Evolutionary conservation across 2,888 invertebrate genomes (phyloP).

Genomic region (Pharmacophagus antenor): DNA sequence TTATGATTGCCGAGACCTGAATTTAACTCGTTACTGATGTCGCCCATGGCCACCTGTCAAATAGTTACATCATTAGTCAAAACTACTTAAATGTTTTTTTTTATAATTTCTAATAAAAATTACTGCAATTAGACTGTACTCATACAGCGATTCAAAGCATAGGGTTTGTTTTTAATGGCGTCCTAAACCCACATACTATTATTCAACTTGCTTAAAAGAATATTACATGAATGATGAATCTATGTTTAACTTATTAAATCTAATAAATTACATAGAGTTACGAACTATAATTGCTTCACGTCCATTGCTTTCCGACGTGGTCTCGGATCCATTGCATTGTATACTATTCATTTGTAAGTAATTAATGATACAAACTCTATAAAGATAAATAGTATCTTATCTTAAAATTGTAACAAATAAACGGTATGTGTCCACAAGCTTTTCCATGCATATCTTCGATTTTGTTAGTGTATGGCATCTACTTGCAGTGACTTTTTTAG

Average conservation of each 20-base stretch:
- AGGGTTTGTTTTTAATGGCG: conserved; percentile 37
- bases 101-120: conserved; percentile 32
- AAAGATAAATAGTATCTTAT: conserved; percentile 11
- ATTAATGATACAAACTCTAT: conserved; percentile 9
- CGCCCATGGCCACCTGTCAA: conserved; percentile 84
- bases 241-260: conserved; percentile 1
- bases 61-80: conserved; percentile 24
- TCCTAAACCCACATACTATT: conserved; percentile 27
- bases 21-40: conserved; percentile 77
- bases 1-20: conserved; percentile 82
- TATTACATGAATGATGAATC: no score
- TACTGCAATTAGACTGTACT: conserved; percentile 37
- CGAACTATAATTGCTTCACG: background rate
- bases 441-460: conserved; percentile 65
- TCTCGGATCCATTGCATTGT: conserved; percentile 19
- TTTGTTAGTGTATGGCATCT: conserved; percentile 69
- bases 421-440: conserved; percentile 52
- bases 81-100: conserved; percentile 31
- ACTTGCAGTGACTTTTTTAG: conserved; percentile 67
- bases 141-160: conserved; percentile 47
- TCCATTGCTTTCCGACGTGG: conserved; percentile 23
- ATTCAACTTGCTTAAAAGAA: background rate
- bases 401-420: conserved; percentile 28
- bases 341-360: conserved; percentile 14
- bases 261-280: no score